Evolutionary conservation across 2,797 vertebrate species (phyloP), one percentile per base, ranked within the genome.

Genomic region (Apodemus agrarius): DNA sequence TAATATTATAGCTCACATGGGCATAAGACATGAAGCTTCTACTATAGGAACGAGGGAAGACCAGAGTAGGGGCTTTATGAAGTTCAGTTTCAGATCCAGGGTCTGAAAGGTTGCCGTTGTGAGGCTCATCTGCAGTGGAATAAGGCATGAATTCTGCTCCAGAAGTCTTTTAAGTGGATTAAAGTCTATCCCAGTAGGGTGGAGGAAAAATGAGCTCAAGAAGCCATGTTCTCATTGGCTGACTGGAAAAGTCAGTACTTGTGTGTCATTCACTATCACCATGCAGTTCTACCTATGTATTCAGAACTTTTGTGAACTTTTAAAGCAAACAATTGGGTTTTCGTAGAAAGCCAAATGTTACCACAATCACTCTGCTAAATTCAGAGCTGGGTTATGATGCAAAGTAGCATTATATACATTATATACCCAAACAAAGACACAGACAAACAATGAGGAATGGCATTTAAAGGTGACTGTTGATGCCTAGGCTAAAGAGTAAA

Each of bases 371-470:
- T 54, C 24, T 54, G 7, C 54, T 94, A 31, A 89, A 57, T 63
- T 89, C 54, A 57, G 63, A 87, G 17, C 78, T 88, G 29, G 14
- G 11, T 74, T 91, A 63, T 91, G 69, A 93, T 61, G 69, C 59
- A 82, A 95, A 83, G 54, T 86, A 81, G 16, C 4, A 86, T 31
- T 3, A 91, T 49, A 93, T 93, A 85, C 4, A 86, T 31, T 3
- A 91, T 49, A 93, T 93, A 85, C 8, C 13, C 37, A 82, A 92
- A 78, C 43, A 80, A 49, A 82, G 31, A 93, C 93, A 52, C 7
- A 31, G n/a, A 67, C 17, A 14, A 86, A 92, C 24, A 85, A n/a
- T 24, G 31, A 85, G 43, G 12, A 49, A 34, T 34, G 40, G 24
- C 5, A 74, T 85, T 29, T 61, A 74, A 22, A 2, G 8, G 21